Base-by-base conservation (phyloP, 2,113 vertebrate species). In the Emydocephalus ijimae region DNA sequence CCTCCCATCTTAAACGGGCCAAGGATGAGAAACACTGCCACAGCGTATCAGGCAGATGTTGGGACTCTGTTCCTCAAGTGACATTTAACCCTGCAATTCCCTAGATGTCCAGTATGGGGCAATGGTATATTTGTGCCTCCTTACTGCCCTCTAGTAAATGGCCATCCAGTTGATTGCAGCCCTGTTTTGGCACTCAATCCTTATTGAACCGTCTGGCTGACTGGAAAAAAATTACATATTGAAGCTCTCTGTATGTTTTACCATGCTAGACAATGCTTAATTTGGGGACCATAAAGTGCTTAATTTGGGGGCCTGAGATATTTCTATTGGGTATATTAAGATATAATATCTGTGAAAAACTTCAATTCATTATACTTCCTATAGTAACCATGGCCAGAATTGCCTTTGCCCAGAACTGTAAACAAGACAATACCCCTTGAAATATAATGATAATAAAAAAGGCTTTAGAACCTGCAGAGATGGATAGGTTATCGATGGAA, bases 191-290 rank as follows among this genome's bases (percentile, higher is more conserved):
- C n/a, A 7, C 15, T 3, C n/a, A 39, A 74, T 39, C n/a, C 15
- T 2, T 34, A 34, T 0, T 5, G 2, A 69, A n/a, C 14, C 3
- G 1, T 5, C 4, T 2, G 29, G 29, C 64, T 18, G n/a, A 4
- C 26, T 5, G 15, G 56, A 5, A 34, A n/a, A n/a, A 74, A 34
- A 34, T 7, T 34, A 74, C n/a, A 18, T 81, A 39, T 81, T 3
- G 5, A 20, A 81, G 18, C 69, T 39, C 69, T 34, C 34, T 6
- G n/a, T 74, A 6, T 18, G 5, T 34, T 59, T 18, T 3, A 34
- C 64, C 34, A 20, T 1, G 34, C 69, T 8, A 81, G 2, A 7
- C 34, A 0, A 6, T 1, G 15, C n/a, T 39, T 39, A 0, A 50
- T 50, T 50, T 50, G 1, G 48, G 48, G 48, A 8, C 48, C 48